phyloP scores from a whole-genome alignment of 1,140 invertebrate species.

The Oncopeltus fasciatus region DNA sequence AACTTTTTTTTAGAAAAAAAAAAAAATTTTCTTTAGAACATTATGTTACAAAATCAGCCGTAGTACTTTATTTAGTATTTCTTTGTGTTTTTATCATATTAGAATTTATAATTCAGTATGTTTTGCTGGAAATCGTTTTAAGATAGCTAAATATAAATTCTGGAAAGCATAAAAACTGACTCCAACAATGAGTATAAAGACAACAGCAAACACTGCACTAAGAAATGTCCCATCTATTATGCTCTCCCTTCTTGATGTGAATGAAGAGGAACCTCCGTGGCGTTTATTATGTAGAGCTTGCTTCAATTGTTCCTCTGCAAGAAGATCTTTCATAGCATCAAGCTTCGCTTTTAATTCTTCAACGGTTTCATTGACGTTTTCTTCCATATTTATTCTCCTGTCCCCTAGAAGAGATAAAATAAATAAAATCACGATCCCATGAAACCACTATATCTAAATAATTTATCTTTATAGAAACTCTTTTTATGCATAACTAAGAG shows the following conservation, averaged over 20 bases:
- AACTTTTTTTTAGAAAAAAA: no score
- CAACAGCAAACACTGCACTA: conserved; percentile 59
- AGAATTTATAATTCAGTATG: conserved; percentile 54
- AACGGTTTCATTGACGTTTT: conserved; percentile 35
- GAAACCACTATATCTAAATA: no score
- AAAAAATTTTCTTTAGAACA: no score
- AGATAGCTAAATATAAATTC: conserved; percentile 60
- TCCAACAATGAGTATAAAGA: conserved; percentile 56
- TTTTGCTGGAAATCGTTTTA: conserved; percentile 57
- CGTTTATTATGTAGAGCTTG: conserved; percentile 23
- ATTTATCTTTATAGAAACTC: no score
- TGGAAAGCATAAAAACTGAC: conserved; percentile 72
- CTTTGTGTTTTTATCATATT: no score
- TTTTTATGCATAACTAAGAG: no score
- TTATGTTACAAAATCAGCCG: no score
- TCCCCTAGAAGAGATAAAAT: no score
- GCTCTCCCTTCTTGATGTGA: conserved; percentile 34
- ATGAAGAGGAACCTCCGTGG: conserved; percentile 31
- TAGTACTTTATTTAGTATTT: no score
- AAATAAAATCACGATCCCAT: no score
- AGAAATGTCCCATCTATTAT: conserved; percentile 68
- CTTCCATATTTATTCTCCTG: background rate
- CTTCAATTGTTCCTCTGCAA: conserved; percentile 49
- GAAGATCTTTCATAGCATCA: conserved; percentile 59
- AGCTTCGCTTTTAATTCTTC: conserved; percentile 60